Conservation (phyloP, 2,888 invertebrate species). For the Sinopyrophorus schimmeli region DNA sequence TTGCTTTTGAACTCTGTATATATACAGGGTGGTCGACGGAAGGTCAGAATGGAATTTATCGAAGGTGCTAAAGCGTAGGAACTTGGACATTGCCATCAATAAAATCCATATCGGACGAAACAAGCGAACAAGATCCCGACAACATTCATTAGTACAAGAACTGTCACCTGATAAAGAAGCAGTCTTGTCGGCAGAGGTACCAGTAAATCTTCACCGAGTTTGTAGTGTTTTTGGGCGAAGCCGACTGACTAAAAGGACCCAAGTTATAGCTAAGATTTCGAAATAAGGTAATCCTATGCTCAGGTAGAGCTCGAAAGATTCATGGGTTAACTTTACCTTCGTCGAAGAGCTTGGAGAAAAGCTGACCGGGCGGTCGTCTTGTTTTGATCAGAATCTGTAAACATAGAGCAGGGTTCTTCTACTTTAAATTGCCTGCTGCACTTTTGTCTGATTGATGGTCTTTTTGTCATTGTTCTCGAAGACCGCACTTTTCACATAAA, state of each 20-base stretch:
- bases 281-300: no score
- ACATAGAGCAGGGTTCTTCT: constrained; percentile 46
- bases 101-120: constrained; percentile 33
- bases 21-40: no score
- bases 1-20: no score
- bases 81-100: constrained; percentile 28
- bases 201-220: constrained; percentile 50
- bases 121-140: constrained; percentile 48
- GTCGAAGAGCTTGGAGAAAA: constrained; percentile 35
- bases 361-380: constrained; percentile 49
- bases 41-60: constrained; percentile 22
- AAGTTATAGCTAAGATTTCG: constrained; percentile 21
- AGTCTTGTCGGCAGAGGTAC: constrained; percentile 51
- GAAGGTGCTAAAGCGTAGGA: constrained; percentile 32
- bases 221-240: constrained; percentile 48
- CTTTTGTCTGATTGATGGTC: constrained; percentile 47
- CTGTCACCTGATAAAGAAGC: constrained; percentile 54
- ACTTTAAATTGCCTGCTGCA: constrained; percentile 51
- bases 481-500: constrained; percentile 32
- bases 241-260: constrained; percentile 38
- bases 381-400: constrained; percentile 53
- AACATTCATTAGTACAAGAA: constrained; percentile 54
- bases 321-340: constrained; percentile 34
- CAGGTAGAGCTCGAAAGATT: no score
- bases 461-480: constrained; percentile 42